phyloP scores from a whole-genome alignment of 2,797 vertebrate species.

The Hydrocynus forskahlii region DNA sequence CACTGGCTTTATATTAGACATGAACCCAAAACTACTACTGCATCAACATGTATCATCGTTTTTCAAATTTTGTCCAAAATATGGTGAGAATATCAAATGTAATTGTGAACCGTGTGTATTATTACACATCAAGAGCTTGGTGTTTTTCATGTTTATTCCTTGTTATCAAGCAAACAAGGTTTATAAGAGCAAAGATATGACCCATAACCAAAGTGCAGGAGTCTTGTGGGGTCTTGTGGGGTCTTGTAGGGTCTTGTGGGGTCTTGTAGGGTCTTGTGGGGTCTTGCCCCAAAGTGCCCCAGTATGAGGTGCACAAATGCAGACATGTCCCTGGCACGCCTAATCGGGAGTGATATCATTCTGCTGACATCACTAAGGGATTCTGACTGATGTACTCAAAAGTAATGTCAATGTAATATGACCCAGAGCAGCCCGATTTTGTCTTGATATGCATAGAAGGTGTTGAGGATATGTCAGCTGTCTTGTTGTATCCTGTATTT shows the following conservation, averaged over 20 bases:
- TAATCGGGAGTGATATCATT: slow-evolving; percentile 45
- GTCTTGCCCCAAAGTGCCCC: slow-evolving; percentile 7
- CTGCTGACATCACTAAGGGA: slow-evolving; percentile 35
- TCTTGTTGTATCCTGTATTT: slow-evolving; percentile 46
- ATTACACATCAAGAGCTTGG: no score
- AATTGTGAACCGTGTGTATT: no score
- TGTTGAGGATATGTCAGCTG: slow-evolving; percentile 53
- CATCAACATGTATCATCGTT: no score
- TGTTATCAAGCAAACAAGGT: slow-evolving; percentile 19
- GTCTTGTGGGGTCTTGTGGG: no score
- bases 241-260: no score
- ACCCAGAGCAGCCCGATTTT: slow-evolving; percentile 39
- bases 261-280: not conserved
- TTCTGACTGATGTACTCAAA: slow-evolving; percentile 51
- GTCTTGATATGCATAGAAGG: slow-evolving; percentile 41
- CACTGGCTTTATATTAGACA: not conserved
- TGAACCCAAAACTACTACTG: not conserved
- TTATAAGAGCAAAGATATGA: not conserved
- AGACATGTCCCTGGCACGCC: slow-evolving; percentile 39
- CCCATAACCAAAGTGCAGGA: not conserved
- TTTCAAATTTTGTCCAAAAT: no score
- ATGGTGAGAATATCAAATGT: no score
- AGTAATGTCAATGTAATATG: slow-evolving; percentile 49
- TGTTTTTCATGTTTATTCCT: slow-evolving; percentile 11
- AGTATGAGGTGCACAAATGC: slow-evolving; percentile 21